phyloP scores from a whole-genome alignment of 2,797 vertebrate genomes.

The Pantherophis alleghaniensis region DNA sequence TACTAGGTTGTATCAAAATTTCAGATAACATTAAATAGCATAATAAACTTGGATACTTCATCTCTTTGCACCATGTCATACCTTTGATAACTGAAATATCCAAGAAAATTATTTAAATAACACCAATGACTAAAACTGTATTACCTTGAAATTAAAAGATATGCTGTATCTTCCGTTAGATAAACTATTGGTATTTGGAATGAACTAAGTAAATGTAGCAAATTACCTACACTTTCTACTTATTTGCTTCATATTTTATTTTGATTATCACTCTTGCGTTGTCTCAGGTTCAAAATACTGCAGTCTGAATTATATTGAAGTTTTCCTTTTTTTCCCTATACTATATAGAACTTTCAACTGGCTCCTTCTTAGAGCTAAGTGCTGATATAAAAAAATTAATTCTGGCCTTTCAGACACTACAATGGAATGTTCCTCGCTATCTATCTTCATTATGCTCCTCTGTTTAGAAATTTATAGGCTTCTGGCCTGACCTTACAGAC shows the following conservation, averaged over 20 bases:
- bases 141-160: not conserved
- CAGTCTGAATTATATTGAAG: not conserved
- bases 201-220: not conserved
- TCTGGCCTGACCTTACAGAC: not conserved
- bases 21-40: not conserved
- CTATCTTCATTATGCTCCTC: not conserved
- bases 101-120: not conserved
- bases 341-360: not conserved
- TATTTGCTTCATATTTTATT: not conserved
- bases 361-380: not conserved
- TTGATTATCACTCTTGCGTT: not conserved
- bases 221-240: not conserved
- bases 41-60: not conserved
- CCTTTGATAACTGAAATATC: not conserved
- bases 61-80: not conserved
- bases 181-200: not conserved
- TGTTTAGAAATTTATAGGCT: not conserved
- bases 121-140: not conserved
- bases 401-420: not conserved
- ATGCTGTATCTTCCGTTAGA: not conserved
- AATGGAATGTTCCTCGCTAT: not conserved
- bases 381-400: not conserved
- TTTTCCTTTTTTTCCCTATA: not conserved
- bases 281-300: not conserved
- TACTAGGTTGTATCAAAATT: fast-evolving